phyloP scores from a whole-genome alignment of 2,888 invertebrate genomes.

The Lapara coniferarum region DNA sequence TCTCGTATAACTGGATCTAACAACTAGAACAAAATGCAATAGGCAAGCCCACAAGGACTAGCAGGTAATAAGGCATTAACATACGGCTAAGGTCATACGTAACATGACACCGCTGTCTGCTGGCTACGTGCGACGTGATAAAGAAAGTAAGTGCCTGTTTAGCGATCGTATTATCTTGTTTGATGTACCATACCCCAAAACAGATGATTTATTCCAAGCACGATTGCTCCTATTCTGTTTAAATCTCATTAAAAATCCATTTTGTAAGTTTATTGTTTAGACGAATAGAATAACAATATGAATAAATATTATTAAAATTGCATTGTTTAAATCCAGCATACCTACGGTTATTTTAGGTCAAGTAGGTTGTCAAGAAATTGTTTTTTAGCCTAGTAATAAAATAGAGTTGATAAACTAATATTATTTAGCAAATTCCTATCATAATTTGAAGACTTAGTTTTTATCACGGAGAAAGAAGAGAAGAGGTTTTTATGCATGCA shows the following conservation, averaged over 20 bases:
- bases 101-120: slow-evolving; percentile 33
- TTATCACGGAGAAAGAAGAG: too few species aligned
- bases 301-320: too few species aligned
- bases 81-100: slow-evolving; percentile 44
- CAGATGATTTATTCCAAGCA: slow-evolving; percentile 14
- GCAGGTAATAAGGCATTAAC: slow-evolving; percentile 39
- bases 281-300: not conserved
- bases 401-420: too few species aligned
- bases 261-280: not conserved
- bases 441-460: too few species aligned
- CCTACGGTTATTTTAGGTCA: too few species aligned
- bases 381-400: too few species aligned
- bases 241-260: slow-evolving; percentile 8
- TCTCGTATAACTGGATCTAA: slow-evolving; percentile 29
- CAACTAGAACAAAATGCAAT: slow-evolving; percentile 39
- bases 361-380: too few species aligned
- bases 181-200: not conserved
- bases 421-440: too few species aligned
- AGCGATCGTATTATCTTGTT: slow-evolving; percentile 29
- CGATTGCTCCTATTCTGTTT: slow-evolving; percentile 21
- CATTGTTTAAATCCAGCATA: too few species aligned
- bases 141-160: slow-evolving; percentile 45
- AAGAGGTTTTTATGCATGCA: too few species aligned
- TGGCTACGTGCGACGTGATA: slow-evolving; percentile 39
- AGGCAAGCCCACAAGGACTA: slow-evolving; percentile 40